Conservation (phyloP, 1,140 invertebrate species). For the Zophobas morio region DNA sequence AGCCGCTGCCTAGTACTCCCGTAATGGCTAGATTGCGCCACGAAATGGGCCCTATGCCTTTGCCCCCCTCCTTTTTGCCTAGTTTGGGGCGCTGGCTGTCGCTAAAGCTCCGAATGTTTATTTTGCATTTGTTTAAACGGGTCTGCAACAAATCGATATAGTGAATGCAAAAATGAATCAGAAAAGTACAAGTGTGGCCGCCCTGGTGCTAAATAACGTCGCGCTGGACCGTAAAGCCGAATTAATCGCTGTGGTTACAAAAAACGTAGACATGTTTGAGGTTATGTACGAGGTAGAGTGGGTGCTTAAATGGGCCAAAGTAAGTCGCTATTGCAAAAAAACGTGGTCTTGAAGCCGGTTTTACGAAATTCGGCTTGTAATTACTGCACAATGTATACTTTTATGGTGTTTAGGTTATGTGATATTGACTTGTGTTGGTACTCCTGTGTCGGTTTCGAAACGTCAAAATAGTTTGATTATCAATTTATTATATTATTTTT, state of each 20-base stretch:
- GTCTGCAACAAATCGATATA: not conserved
- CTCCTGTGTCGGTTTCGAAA: too few species aligned
- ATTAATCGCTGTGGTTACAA: slow-evolving; percentile 24
- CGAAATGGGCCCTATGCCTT: slow-evolving; percentile 75
- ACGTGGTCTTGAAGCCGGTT: too few species aligned
- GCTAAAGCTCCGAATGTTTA: not conserved
- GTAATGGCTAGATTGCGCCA: slow-evolving; percentile 83
- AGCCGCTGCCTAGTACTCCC: slow-evolving; percentile 73
- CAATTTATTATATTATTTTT: too few species aligned
- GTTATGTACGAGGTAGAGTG: not conserved
- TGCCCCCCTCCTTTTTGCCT: slow-evolving; percentile 16
- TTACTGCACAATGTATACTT: too few species aligned
- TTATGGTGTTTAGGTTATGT: too few species aligned
- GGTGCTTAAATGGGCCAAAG: too few species aligned
- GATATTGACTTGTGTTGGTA: too few species aligned
- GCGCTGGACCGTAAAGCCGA: slow-evolving; percentile 1
- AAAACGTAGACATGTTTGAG: slow-evolving; percentile 21
- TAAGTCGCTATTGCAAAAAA: too few species aligned
- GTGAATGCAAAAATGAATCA: not conserved
- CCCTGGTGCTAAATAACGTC: not conserved
- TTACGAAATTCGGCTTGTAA: too few species aligned
- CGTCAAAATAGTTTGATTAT: too few species aligned
- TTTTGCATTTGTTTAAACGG: not conserved
- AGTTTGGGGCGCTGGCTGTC: slow-evolving; percentile 18
- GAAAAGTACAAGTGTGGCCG: not conserved